These are phyloP conservation scores for Acromyrmex charruanus DNA, from an alignment of 1,140 invertebrate species.

Conservation along the genomic window DNA sequence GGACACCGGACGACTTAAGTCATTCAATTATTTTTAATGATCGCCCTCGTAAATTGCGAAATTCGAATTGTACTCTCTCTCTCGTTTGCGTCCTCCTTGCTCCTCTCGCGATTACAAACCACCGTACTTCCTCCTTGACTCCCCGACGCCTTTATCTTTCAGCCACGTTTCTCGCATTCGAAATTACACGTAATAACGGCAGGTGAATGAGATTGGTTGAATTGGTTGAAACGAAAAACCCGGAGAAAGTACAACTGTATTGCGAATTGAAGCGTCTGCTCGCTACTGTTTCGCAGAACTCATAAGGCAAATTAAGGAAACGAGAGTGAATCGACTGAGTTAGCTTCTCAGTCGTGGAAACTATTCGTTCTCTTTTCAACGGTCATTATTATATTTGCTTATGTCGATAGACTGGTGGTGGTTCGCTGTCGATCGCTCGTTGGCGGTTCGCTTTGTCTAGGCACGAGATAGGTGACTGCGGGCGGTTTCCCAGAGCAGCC, in stretches of 20 bases:
- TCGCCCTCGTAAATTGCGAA: conserved; percentile 15
- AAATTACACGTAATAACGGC: conserved; percentile 37
- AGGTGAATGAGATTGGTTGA: conserved; percentile 16
- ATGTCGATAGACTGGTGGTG: neutral
- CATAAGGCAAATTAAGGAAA: neutral
- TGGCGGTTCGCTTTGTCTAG: conserved; percentile 33
- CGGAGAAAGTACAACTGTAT: conserved; percentile 18
- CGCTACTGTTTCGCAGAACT: neutral
- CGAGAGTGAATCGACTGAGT: conserved; percentile 9
- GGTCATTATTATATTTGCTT: conserved; percentile 12
- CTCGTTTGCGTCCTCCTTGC: neutral
- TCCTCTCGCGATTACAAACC: neutral
- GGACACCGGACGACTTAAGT: conserved; percentile 17
- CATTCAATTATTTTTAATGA: conserved; percentile 57
- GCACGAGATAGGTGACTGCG: conserved; percentile 7
- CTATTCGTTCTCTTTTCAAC: neutral
- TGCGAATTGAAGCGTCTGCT: neutral
- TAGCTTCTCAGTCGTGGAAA: neutral
- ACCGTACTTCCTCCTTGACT: conserved; percentile 14
- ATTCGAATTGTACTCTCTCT: neutral
- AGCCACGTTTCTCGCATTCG: conserved; percentile 1
- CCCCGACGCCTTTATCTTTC: conserved; percentile 4
- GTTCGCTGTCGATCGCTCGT: neutral
- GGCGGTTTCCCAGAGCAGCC: conserved; percentile 50
- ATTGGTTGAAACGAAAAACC: conserved; percentile 15